Evolutionary conservation across 2,113 vertebrate genomes (phyloP), one percentile per base, ranked within the genome.

Genomic region (Megalops atlanticus): DNA sequence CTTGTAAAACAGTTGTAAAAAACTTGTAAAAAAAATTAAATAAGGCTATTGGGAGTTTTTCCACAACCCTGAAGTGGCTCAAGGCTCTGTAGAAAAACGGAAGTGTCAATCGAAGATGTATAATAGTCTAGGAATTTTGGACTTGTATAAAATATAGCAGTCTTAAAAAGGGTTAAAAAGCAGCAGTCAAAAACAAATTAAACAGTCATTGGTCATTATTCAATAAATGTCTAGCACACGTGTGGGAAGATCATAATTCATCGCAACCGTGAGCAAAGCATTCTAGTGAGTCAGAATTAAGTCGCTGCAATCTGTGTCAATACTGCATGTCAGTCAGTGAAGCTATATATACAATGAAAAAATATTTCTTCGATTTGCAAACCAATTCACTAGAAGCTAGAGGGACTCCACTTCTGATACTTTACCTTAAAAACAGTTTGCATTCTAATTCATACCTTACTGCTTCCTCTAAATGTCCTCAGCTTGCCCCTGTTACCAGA

Each of bases 1-100:
- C 74, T 85, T 80, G 74, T 36, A 74, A 41, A 58, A n/a, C n/a
- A n/a, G n/a, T n/a, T n/a, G n/a, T n/a, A n/a, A n/a, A 38, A 76
- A 64, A 21, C 18, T 31, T 16, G n/a, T n/a, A n/a, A n/a, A n/a
- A n/a, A n/a, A 64, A 31, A 38, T 38, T 71, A 82, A 80, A 80
- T 82, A 73, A 74, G 77, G 39, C 18, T 2, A 24, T 43, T 41
- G 16, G 16, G 38, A 39, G 39, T 21, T n/a, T 40, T 0, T 75
- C 47, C 58, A 64, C 24, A 64, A 31, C 24, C n/a, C 21, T 64
- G 8, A 64, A 64, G 24, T 31, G 58, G 58, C 58, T 27, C 58
- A 64, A 24, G 12, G n/a, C 58, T 10, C 58, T 10, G 8, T 4
- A n/a, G n/a, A 10, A 64, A n/a, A 64, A 64, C 58, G n/a, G 75